Percentiles rank a stretch among this genome's conserved stretches.
Conservation (phyloP, 1,140 invertebrate species). For the Dysdera silvatica region DNA sequence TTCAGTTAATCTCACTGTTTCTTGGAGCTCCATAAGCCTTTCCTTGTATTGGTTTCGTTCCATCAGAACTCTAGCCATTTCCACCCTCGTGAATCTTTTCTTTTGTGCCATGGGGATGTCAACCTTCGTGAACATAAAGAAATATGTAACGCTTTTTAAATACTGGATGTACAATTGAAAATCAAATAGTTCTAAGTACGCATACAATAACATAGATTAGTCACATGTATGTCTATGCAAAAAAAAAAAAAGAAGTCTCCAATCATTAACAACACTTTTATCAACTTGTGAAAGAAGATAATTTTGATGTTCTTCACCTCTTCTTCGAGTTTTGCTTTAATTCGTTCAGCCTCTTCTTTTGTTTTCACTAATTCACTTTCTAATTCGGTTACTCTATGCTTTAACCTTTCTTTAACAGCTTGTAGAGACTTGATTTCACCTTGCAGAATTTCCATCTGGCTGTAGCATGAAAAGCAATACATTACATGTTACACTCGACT, state of each 20-base stretch:
- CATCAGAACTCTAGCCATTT: conserved; percentile 98
- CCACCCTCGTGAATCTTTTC: conserved; percentile 93
- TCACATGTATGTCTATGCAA: no score
- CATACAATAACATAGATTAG: no score
- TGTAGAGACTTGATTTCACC: conserved; percentile 84
- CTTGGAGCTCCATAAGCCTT: conserved; percentile 95
- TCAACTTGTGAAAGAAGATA: no score
- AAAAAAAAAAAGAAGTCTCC: no score
- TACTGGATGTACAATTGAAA: background rate
- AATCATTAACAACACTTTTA: no score
- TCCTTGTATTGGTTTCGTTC: conserved; percentile 97
- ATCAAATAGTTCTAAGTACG: background rate
- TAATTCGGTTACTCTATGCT: conserved; percentile 67
- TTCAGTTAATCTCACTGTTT: conserved; percentile 95
- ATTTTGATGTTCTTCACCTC: no score
- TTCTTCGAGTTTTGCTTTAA: conserved; percentile 53
- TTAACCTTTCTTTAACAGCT: conserved; percentile 69
- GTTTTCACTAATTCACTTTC: conserved; percentile 86
- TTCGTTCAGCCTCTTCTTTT: conserved; percentile 66
- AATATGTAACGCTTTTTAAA: background rate
- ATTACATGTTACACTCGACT: no score
- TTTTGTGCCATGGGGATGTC: conserved; percentile 93
- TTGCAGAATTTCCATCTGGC: conserved; percentile 76
- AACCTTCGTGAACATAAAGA: conserved; percentile 47
- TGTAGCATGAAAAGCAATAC: no score